Evolutionary conservation across 1,140 invertebrate species (phyloP), one percentile per base, ranked within the genome.

Genomic region (Semibalanus balanoides): DNA sequence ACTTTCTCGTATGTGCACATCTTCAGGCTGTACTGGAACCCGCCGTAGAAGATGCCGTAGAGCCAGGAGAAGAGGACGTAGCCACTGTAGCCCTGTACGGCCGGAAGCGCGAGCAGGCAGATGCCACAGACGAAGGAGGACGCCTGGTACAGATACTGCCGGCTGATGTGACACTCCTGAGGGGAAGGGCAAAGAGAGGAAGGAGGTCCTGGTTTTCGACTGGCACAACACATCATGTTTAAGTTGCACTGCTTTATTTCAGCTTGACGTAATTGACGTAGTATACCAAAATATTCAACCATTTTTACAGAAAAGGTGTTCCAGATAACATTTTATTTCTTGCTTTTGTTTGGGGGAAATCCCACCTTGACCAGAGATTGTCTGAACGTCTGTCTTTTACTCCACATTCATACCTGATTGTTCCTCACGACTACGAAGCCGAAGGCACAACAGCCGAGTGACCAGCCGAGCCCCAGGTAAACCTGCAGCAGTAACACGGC

Each of bases 1-100:
- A 95, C 88, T 79, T 93, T 88, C 82, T 95, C 93, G 83, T 94
- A 89, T 0, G 92, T 91, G 81, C 93, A 88, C 89, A 95, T 94
- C 84, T 95, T 95, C 72, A 95, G 86, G 28, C 92, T 92, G 83
- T 95, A 93, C 70, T 90, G 84, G 76, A 86, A 87, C 28, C 88
- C 90, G 27, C 85, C 85, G 78, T 82, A 82, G 77, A 85, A 85
- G 71, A 86, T 83, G 0, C 85, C 85, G 76, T 84, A 86, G 0
- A 83, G 80, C 83, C 84, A 85, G 0, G 83, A 83, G 78, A 84
- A 86, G n/a, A 86, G 77, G 0, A 85, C 81, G 78, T 83, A 83
- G 5, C 84, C 84, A 69, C 82, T 82, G 71, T 82, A 81, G 30
- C 78, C 51, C 51, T 64, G 51, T 28, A 93, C 90, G 0, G 92